Percentiles rank a stretch among this genome's conserved stretches.
phyloP scores from a whole-genome alignment of 2,113 vertebrate genomes.

The Centrocercus urophasianus region DNA sequence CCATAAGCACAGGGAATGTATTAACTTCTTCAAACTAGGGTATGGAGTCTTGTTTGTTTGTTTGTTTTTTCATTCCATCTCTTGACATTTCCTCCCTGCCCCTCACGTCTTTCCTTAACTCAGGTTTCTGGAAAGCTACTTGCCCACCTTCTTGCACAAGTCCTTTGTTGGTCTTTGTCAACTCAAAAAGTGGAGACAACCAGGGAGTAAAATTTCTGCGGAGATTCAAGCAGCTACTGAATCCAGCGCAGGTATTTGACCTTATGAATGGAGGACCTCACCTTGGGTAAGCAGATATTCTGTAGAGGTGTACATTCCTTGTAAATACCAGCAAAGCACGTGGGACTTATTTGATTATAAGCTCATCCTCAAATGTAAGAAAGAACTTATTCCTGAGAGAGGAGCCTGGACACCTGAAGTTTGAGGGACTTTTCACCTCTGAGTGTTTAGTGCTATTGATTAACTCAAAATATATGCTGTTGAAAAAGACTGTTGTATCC shows the following conservation, averaged over 20 bases:
- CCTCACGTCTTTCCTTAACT: neutral
- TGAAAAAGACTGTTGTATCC: neutral
- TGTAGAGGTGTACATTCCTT: neutral
- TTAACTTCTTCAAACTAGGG: neutral
- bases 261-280: constrained; percentile 98
- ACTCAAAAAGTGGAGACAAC: constrained; percentile 98
- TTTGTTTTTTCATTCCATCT: neutral
- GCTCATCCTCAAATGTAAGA: neutral
- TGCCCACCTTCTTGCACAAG: constrained; percentile 95
- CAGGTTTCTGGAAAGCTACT: constrained; percentile 98
- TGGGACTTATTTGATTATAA: neutral
- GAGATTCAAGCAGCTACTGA: constrained; percentile 96
- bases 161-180: constrained; percentile 95
- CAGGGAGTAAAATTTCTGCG: constrained; percentile 97
- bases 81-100: neutral
- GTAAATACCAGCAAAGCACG: neutral
- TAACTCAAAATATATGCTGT: neutral
- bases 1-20: neutral
- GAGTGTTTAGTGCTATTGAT: neutral
- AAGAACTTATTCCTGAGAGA: neutral
- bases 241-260: constrained; percentile 97
- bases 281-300: constrained; percentile 85
- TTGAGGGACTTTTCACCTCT: neutral
- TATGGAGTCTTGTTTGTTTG: neutral
- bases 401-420: neutral